phyloP scores from a whole-genome alignment of 2,888 invertebrate species.

The Pasiphila rectangulata region DNA sequence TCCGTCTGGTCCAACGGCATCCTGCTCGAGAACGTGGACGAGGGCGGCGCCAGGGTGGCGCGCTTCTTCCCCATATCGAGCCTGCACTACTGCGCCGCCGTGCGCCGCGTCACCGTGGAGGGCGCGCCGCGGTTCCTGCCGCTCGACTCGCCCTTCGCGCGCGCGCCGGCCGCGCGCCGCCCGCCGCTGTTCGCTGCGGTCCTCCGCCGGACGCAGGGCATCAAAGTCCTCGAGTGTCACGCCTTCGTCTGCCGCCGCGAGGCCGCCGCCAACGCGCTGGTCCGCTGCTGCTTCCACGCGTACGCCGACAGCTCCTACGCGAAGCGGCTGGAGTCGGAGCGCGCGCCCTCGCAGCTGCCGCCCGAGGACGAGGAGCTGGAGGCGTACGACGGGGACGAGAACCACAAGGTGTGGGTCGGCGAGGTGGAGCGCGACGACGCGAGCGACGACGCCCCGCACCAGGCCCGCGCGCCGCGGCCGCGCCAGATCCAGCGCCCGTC shows the following conservation, averaged over 20 bases:
- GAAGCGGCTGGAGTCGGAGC: constrained; percentile 86
- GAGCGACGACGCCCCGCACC: constrained; percentile 84
- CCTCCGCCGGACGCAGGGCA: constrained; percentile 95
- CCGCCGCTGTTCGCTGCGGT: constrained; percentile 99
- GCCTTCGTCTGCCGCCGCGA: constrained; percentile 98
- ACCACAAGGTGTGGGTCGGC: constrained; percentile 96
- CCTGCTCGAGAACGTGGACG: constrained; percentile 96
- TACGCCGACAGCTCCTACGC: constrained; percentile 98
- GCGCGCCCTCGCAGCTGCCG: constrained; percentile 63
- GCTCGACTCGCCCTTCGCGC: constrained; percentile 96
- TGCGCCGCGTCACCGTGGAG: constrained; percentile 90
- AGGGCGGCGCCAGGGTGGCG: constrained; percentile 95
- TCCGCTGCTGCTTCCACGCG: constrained; percentile 98
- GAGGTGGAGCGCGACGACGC: constrained; percentile 88
- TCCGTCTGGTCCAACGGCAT: constrained; percentile 99
- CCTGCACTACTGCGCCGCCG: constrained; percentile 97
- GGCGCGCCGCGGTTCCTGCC: constrained; percentile 94
- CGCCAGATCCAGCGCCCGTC: constrained; percentile 90
- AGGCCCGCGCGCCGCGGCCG: constrained; percentile 85
- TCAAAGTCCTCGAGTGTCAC: constrained; percentile 99
- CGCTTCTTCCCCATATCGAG: constrained; percentile 98
- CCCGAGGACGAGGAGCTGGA: constrained; percentile 88
- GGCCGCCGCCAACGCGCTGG: constrained; percentile 98
- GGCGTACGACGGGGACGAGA: constrained; percentile 94
- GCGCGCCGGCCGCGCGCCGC: constrained; percentile 94